Base-by-base conservation (phyloP, 2,113 vertebrate genomes). In the Lepus timidus region DNA sequence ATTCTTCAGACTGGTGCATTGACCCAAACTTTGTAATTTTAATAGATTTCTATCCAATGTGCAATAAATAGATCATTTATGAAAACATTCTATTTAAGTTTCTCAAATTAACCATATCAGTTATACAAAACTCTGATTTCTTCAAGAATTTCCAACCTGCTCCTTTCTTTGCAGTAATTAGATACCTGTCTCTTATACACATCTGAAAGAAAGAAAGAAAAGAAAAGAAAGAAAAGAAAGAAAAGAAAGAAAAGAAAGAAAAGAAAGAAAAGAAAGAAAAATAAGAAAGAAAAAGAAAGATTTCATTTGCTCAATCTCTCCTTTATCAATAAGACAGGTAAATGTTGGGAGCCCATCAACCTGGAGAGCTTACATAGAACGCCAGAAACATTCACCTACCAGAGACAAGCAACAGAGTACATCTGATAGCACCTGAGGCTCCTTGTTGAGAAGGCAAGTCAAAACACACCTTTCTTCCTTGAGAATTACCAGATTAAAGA, bases 11-110 rank as follows among this genome's bases (percentile, higher is more conserved):
- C 12, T 74, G 81, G 62, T 87, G 82, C 88, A 65, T 12, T 90
- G 78, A 76, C 33, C 61, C 71, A 94, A 93, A 76, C 3, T 31
- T 82, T 55, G 49, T 88, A 58, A 88, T 80, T 81, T 91, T 58
- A 75, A 55, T 51, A 88, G 70, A 94, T 95, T 82, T 79, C 19
- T 75, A 85, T 19, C n/a, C 87, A 85, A 39, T 20, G 39, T 88
- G 11, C 16, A 94, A 16, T 87, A 96, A 88, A 79, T 83, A 91
- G 74, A 78, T 75, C 51, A 82, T 92, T 85, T 11, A 76, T 86
- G 49, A 44, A 82, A 86, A 71, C 81, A 68, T 62, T 80, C 49
- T 39, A 82, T 64, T 27, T 51, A 75, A 31, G n/a, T 49, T 12
- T 86, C 62, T 73, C 33, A 75, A 80, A 74, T 91, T 61, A 93